Evolutionary conservation across 1,140 invertebrate species (phyloP), one percentile per base, ranked within the genome.

Genomic region (Drosophila watanabei): DNA sequence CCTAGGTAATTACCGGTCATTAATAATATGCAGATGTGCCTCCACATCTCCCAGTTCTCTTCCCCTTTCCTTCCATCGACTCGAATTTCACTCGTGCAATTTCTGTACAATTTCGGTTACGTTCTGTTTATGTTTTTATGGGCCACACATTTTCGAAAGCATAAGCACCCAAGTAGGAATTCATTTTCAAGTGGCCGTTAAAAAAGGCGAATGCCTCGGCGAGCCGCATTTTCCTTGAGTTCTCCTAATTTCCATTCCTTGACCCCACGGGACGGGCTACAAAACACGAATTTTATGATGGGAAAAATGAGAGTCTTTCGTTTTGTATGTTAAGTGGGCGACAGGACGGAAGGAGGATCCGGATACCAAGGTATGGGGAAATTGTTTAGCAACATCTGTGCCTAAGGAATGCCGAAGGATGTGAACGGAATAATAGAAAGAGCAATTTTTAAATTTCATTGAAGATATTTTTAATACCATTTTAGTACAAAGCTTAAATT

Each of bases 1-100:
- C 48, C 69, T 75, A 76, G 85, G 85, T 89, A 89, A 89, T 89
- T 89, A 89, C 85, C 86, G 85, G 86, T 76, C 85, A 90, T 89
- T 89, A 89, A 89, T 89, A 89, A 89, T 89, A 89, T 89, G 85
- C 85, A 89, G 85, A 89, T 89, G 85, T 75, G 86, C 75, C 60
- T 62, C 56, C 54, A 20, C 56, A 57, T 39, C 37, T 20, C 3
- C 9, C 14, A 9, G 14, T 10, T 28, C 35, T 10, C 9, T 32
- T 59, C 43, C 56, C 18, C 14, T 46, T 33, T 28, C 49, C 24
- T 14, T 20, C 16, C 66, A 41, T 60, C 54, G 60, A 54, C 82
- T 80, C 72, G 35, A 35, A 71, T 78, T 82, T 83, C 77, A 84
- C 76, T 75, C 71, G 68, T 62, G 69, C 79, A 69, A 68, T 80